These are phyloP conservation scores for Chymomyza caudatula DNA, from an alignment of 2,888 invertebrate species.

Conservation along the genomic window DNA sequence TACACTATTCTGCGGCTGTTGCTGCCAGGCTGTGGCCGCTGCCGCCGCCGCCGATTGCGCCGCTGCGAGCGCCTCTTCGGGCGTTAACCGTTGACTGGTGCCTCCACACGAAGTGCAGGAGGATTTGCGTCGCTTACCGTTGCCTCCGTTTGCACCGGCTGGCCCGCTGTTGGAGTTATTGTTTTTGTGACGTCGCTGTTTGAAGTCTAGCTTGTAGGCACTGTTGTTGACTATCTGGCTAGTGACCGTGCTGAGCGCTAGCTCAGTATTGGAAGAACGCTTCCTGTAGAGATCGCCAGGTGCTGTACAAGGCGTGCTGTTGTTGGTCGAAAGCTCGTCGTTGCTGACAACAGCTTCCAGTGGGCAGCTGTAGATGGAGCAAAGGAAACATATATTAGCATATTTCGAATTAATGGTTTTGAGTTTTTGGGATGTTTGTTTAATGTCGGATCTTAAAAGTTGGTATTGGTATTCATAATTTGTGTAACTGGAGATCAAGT, in stretches of 20 bases:
- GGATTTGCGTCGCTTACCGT: conserved; percentile 53
- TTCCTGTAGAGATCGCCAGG: conserved; percentile 18
- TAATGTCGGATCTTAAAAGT: background rate
- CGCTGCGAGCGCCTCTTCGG: conserved; percentile 48
- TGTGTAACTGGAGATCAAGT: background rate
- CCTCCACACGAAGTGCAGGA: conserved; percentile 56
- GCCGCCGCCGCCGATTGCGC: conserved; percentile 33
- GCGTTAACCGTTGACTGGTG: conserved; percentile 49
- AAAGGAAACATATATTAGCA: background rate
- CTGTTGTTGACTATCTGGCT: conserved; percentile 61
- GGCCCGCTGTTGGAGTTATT: conserved; percentile 41
- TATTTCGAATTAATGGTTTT: background rate
- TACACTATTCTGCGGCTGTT: conserved; percentile 61
- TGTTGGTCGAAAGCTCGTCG: conserved; percentile 41
- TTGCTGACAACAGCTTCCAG: conserved; percentile 37
- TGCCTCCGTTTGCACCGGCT: conserved; percentile 12
- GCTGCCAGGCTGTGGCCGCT: conserved; percentile 45
- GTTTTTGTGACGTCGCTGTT: conserved; percentile 64
- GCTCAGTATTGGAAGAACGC: conserved; percentile 52
- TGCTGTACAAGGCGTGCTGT: conserved; percentile 2
- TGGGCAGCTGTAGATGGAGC: conserved; percentile 26
- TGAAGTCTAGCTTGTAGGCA: conserved; percentile 65
- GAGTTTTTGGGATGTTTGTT: background rate
- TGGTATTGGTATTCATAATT: background rate
- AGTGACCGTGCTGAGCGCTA: conserved; percentile 60